These are phyloP conservation scores for Agrotis clavis DNA, from an alignment of 2,888 invertebrate genomes.

Conservation along the genomic window DNA sequence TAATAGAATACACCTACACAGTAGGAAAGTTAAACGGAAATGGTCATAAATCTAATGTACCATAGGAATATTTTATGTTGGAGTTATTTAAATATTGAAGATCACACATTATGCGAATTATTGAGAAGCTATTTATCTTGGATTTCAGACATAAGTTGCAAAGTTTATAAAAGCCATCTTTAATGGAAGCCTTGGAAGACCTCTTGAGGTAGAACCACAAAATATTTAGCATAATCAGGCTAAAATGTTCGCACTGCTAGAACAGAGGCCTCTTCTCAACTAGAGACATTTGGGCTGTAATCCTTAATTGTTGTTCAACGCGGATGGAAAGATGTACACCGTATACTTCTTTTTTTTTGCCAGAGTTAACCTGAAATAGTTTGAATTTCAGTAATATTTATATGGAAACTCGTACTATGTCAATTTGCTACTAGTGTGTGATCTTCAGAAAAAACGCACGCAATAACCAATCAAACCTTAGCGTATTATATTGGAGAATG, in stretches of 20 bases:
- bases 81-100: conserved; percentile 25
- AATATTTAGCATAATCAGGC: background rate
- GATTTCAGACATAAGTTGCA: background rate
- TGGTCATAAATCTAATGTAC: conserved; percentile 61
- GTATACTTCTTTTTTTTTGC: too few relatives aligned
- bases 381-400: too few relatives aligned
- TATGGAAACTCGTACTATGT: background rate
- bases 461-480: conserved; percentile 41
- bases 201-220: background rate
- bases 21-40: conserved; percentile 77
- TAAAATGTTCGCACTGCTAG: background rate
- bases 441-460: conserved; percentile 32
- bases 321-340: too few relatives aligned
- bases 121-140: background rate
- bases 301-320: too few relatives aligned
- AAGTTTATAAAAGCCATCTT: background rate
- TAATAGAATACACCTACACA: conserved; percentile 76
- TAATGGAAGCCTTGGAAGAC: conserved; percentile 3
- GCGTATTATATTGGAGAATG: conserved; percentile 62
- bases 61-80: conserved; percentile 59
- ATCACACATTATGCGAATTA: conserved; percentile 2
- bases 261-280: background rate
- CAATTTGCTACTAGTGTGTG: background rate
- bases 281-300: background rate
- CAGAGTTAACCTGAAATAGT: too few relatives aligned